Conservation (phyloP, 2,797 vertebrate species). For the Onychomys torridus region DNA sequence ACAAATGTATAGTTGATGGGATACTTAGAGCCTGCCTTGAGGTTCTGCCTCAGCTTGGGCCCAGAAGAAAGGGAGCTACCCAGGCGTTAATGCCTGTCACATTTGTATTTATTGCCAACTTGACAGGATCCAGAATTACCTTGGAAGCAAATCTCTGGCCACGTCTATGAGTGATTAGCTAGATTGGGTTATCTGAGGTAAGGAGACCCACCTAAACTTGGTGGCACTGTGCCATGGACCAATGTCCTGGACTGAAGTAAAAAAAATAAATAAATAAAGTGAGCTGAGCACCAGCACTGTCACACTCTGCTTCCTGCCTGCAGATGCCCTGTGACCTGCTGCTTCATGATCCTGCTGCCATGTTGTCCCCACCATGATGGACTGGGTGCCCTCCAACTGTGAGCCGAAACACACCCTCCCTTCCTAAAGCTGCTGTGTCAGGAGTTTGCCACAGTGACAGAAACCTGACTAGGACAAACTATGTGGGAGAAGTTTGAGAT, state of each 20-base stretch:
- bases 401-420: neutral
- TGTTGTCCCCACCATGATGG: too few species aligned
- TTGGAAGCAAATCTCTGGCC: neutral
- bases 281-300: neutral
- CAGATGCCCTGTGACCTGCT: neutral
- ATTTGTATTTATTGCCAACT: neutral
- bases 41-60: neutral
- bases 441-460: too few species aligned
- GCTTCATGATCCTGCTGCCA: neutral
- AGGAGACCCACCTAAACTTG: neutral
- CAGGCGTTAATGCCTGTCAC: neutral
- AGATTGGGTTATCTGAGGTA: neutral
- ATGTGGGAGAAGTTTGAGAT: neutral
- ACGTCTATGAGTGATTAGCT: neutral
- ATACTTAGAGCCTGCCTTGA: neutral
- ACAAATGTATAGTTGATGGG: neutral
- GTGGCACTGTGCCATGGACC: neutral
- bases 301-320: neutral
- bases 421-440: neutral
- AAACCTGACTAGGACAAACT: neutral
- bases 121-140: neutral
- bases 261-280: neutral
- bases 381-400: neutral
- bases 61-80: neutral
- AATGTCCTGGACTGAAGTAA: neutral